Base-by-base conservation (phyloP, 1,140 invertebrate species). In the Atta cephalotes region DNA sequence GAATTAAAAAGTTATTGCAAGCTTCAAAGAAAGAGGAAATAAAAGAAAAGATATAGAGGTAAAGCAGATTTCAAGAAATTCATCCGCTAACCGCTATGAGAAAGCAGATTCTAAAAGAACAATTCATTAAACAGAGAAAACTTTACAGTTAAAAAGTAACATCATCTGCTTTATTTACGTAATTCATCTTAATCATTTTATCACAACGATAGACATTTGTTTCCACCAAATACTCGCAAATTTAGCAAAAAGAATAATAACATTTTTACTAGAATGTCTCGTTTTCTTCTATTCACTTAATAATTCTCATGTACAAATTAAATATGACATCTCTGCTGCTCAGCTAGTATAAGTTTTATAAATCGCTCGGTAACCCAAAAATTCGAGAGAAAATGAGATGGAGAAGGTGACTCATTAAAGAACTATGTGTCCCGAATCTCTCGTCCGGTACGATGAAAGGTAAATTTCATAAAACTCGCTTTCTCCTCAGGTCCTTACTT, bases 381-480 rank as follows among this genome's bases (percentile, higher is more conserved):
- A 45, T n/a, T 45, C 25, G 45, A 56, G 28, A 49, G n/a, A 84
- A 72, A 31, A 51, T 18, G n/a, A 80, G 60, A 78, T 51, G 28
- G n/a, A n/a, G 31, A 35, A 80, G 56, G 5, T 45, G 14, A 56
- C 25, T 53, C 39, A 70, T 66, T 87, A 87, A 70, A 65, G 53
- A 49, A 51, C 66, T 51, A 45, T 71, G 66, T 86, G 86, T 88
- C 71, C 21, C 58, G 74, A 84, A 79, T 76, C 77, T 53, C 84
- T 87, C 3, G 58, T 28, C 28, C n/a, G 6, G 28, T 78, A 87
- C 87, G 60, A 74, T 84, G 80, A 89, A 93, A 89, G 85, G 81
- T 91, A 89, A 91, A 92, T 89, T 91, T 91, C 84, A 78, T 86
- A 89, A 91, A 92, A 90, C 92, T 91, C 88, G 79, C 74, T 88